These are phyloP conservation scores for Lepus timidus DNA, from an alignment of 2,113 vertebrate genomes.

Conservation along the genomic window DNA sequence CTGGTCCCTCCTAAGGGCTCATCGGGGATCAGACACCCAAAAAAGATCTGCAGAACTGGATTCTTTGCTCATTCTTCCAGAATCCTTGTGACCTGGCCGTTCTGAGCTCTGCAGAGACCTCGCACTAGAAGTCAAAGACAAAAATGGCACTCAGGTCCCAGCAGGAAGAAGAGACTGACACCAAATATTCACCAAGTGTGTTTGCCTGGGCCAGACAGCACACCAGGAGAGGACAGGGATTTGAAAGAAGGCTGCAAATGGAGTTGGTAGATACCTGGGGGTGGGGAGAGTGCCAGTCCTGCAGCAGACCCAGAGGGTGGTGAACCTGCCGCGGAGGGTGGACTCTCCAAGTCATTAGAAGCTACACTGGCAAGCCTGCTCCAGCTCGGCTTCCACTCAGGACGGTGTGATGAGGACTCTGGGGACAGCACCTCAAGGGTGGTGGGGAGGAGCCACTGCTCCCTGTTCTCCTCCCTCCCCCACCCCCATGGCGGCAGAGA, in stretches of 20 bases:
- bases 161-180: background rate
- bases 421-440: background rate
- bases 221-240: background rate
- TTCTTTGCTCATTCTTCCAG: slow-evolving; percentile 9
- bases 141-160: background rate
- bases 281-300: background rate
- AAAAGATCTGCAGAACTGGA: background rate
- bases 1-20: background rate
- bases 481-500: background rate
- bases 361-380: background rate
- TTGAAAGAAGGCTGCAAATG: background rate
- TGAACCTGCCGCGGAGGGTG: background rate
- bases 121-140: background rate
- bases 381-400: background rate
- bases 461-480: background rate
- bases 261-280: slow-evolving; percentile 2
- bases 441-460: background rate
- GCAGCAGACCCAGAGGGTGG: background rate
- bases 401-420: background rate
- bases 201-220: background rate
- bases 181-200: background rate
- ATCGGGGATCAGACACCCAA: background rate
- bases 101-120: background rate
- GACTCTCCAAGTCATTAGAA: background rate
- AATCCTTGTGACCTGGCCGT: background rate